Conservation (phyloP, 2,888 invertebrate species). For the Melinaea menophilus region DNA sequence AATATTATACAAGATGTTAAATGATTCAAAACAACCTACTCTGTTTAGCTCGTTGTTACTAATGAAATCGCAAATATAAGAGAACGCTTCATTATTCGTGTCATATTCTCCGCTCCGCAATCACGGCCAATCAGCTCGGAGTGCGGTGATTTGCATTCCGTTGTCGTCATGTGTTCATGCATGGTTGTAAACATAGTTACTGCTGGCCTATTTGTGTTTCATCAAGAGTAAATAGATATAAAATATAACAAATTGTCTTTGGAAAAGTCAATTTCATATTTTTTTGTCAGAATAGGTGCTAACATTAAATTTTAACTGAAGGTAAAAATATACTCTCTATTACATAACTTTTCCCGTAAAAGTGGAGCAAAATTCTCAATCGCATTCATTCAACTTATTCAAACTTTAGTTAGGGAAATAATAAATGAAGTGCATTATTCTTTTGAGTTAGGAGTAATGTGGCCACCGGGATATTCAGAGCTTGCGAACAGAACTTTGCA, state of each 20-base stretch:
- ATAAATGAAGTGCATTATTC: constrained; percentile 22
- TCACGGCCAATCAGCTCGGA: constrained; percentile 14
- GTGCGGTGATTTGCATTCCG: constrained; percentile 18
- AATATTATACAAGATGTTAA: too few species aligned
- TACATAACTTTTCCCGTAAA: not conserved
- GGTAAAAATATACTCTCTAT: constrained; percentile 6
- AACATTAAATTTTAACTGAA: not conserved
- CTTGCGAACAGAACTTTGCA: constrained; percentile 14
- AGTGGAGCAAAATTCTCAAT: constrained; percentile 12
- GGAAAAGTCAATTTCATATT: not conserved
- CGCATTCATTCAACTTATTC: constrained; percentile 16
- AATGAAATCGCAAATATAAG: not conserved
- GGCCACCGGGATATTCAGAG: constrained; percentile 15
- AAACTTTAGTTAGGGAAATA: constrained; percentile 14
- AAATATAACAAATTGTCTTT: not conserved
- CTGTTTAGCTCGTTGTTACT: not conserved
- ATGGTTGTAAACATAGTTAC: constrained; percentile 5
- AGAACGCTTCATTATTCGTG: not conserved
- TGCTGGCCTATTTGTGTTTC: not conserved
- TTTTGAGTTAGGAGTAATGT: constrained; percentile 15
- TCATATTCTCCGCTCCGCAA: constrained; percentile 4
- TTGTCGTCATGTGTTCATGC: constrained; percentile 12
- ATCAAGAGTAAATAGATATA: not conserved
- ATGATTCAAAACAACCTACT: not conserved
- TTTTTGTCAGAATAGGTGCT: not conserved